Base-by-base conservation (phyloP, 2,888 invertebrate species). In the Allacma fusca region DNA sequence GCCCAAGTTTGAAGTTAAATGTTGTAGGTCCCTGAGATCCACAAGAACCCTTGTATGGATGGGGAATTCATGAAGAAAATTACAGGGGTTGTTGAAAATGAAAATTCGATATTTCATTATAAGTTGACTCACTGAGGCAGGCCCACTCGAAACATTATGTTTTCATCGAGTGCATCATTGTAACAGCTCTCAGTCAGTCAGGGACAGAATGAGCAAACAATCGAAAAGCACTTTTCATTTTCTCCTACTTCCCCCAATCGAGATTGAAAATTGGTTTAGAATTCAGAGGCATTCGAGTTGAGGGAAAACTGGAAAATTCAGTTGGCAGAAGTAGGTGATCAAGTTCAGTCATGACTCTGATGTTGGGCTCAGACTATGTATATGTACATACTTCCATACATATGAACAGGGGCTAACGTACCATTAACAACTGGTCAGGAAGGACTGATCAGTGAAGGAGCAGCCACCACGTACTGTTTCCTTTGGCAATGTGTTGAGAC, bases 261-360 rank as follows among this genome's bases (percentile, higher is more conserved):
- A 78, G 75, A 76, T 69, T 68, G 73, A 75, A 69, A 76, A 34
- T 69, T 69, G 59, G 69, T 76, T 69, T 44, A 69, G 40, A 69
- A 62, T 21, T 75, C 68, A 75, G 19, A n/a, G 65, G 65, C 28
- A 9, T 65, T 13, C 21, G 65, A 26, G 26, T 9, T 26, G 26
- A 65, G 76, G 50, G 65, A 74, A 76, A 79, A 79, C 77, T 75
- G 79, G 77, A 79, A 79, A 77, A 70, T 59, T 76, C 21, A 77
- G 62, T 76, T 59, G 69, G 59, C 21, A 28, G 69, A 78, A 79
- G 73, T 79, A 76, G 79, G 79, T 79, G 79, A 79, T 74, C 79
- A 76, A 76, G 67, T 78, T 71, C 28, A 57, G 26, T 34, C 34
- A 34, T 34, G 34, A 9, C 9, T 34, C 34, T 34, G 5, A 34